Conservation (phyloP, 1,140 invertebrate genomes). For the Apis laboriosa region DNA sequence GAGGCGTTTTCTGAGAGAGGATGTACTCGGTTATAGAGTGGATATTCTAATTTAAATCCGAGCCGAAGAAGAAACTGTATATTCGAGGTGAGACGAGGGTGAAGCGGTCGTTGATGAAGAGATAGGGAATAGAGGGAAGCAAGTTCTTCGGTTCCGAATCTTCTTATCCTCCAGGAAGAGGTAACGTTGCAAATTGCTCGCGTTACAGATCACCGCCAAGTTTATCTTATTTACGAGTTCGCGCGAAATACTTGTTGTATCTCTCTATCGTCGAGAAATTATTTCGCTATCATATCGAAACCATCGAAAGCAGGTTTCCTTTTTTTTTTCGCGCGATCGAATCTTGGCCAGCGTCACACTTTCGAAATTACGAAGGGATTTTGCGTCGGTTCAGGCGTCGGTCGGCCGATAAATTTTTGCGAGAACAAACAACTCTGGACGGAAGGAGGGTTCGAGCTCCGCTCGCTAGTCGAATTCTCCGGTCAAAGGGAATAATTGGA, state of each 20-base stretch:
- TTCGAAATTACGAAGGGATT: no score
- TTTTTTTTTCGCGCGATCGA: no score
- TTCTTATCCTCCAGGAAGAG: not conserved
- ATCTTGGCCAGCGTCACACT: no score
- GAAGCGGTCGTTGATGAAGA: not conserved
- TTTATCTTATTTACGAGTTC: not conserved
- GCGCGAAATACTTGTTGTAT: not conserved
- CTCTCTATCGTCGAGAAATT: not conserved
- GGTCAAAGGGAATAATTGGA: conserved; percentile 57
- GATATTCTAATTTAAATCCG: not conserved
- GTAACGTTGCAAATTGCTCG: not conserved
- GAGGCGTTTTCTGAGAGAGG: not conserved
- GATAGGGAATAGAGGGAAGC: not conserved
- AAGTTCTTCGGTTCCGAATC: not conserved
- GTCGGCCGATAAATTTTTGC: not conserved
- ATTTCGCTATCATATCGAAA: no score
- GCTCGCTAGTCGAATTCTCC: not conserved
- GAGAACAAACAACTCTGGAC: not conserved
- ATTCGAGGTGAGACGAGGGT: not conserved
- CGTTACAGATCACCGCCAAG: not conserved
- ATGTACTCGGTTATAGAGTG: not conserved
- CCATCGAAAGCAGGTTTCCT: no score
- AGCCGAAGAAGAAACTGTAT: no score
- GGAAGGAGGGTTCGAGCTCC: not conserved
- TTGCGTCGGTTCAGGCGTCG: no score